Conservation (phyloP, 2,113 vertebrate species). For the Todiramphus chloris region DNA sequence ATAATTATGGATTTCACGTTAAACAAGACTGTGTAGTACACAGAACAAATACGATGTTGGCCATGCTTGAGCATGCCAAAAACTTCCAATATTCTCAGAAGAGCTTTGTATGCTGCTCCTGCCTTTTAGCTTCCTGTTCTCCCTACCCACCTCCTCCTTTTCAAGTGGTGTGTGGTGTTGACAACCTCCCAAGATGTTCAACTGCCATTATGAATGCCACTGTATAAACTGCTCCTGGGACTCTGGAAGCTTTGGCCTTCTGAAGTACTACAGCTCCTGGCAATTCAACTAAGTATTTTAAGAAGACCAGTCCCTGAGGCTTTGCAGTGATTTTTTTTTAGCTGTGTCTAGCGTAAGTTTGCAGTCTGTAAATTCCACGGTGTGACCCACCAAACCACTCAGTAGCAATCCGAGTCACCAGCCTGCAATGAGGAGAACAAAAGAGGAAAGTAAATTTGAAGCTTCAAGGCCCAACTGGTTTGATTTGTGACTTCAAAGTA, state of each 20-base stretch:
- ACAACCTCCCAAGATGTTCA: neutral
- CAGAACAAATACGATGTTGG: neutral
- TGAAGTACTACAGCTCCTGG: neutral
- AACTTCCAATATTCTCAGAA: neutral
- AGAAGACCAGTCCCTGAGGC: neutral
- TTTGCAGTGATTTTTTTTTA: neutral
- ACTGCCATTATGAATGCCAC: neutral
- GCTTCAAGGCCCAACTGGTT: neutral
- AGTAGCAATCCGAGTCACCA: neutral
- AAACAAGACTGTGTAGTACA: rapidly evolving
- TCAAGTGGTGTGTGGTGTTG: neutral
- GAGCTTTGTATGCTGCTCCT: neutral
- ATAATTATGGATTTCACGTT: neutral
- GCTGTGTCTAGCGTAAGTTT: neutral
- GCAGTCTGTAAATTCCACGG: neutral
- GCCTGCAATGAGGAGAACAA: conserved; percentile 43
- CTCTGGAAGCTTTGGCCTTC: neutral
- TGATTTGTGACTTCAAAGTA: conserved; percentile 44
- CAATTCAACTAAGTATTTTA: neutral
- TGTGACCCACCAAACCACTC: conserved; percentile 12
- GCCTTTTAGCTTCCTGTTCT: neutral
- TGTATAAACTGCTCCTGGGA: neutral
- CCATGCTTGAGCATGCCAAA: neutral
- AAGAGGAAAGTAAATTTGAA: conserved; percentile 51
- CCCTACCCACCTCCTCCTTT: neutral